Evolutionary conservation across 1,140 invertebrate species (phyloP), one percentile per base, ranked within the genome.

Genomic region (Aradophagus sp.): DNA sequence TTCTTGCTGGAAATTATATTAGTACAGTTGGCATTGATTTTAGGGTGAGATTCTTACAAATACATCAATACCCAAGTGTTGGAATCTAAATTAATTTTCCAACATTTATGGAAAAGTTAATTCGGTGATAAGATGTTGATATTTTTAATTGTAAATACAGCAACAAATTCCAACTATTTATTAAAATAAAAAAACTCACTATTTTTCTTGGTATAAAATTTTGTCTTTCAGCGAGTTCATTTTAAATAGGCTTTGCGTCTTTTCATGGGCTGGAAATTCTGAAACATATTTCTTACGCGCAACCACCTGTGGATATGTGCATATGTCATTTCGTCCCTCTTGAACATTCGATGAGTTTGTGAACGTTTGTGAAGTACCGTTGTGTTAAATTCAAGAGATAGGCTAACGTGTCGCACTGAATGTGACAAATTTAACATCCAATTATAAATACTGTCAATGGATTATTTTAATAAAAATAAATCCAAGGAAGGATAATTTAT

Each of bases 21-120:
- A 95, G 94, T 58, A 97, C 95, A 12, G 94, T 97, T 76, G 95
- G 95, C 82, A 95, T 97, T 83, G 95, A 97, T 88, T 97, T 96
- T 88, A 91, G 94, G 92, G 95, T 97, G 89, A 91, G 90, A 82
- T 77, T 53, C 44, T 59, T 35, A 2, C 5, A 10, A 2, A 29
- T 26, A 26, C 12, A 41, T 26, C 29, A 12, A 36, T 32, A 44
- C 20, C 15, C 14, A 48, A 17, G 17, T 48, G 5, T 11, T 23
- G 4, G 3, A 45, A 45, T 16, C 5, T 13, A 15, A 17, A 32
- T 47, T 4, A 19, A 23, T 23, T 5, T 23, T 23, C 4, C 4
- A 23, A 23, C 4, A 5, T 23, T 8, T 23, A 23, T 23, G 4
- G 20, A 4, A 5, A 8, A 23, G 20, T 23, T 23, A 5, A 4